phyloP scores from a whole-genome alignment of 64 coral and sea anemone genomes.

The Stichodactyla mertensii region DNA sequence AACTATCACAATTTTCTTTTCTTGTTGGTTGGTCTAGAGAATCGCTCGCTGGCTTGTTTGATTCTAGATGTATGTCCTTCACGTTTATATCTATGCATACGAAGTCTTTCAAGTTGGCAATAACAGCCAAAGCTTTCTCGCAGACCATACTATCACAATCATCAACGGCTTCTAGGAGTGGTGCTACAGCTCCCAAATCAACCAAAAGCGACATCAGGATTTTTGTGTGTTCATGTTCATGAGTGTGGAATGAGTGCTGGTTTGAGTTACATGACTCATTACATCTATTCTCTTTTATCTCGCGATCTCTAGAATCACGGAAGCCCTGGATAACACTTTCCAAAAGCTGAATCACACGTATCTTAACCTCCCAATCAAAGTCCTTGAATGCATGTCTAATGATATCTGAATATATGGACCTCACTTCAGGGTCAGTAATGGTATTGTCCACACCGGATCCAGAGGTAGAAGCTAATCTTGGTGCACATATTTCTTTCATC shows the following conservation, averaged over 20 bases:
- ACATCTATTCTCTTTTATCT: not conserved
- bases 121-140: conserved; percentile 53
- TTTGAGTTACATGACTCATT: not conserved
- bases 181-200: conserved; percentile 33
- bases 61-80: not conserved
- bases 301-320: not conserved
- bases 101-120: conserved; percentile 32
- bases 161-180: conserved; percentile 35
- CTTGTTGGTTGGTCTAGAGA: not conserved
- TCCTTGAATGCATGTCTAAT: conserved; percentile 43
- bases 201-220: not conserved
- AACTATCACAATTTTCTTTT: not conserved
- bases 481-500: not conserved
- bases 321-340: conserved; percentile 38
- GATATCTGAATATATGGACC: not conserved
- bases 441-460: not conserved
- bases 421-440: not conserved
- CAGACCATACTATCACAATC: conserved; percentile 81
- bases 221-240: not conserved
- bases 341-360: conserved; percentile 62
- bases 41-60: not conserved
- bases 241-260: not conserved
- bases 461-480: not conserved
- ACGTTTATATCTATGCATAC: not conserved
- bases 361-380: conserved; percentile 92